A percentile compares a stretch with the other conserved stretches of the same genome.
These are phyloP conservation scores for Acridotheres tristis DNA, from an alignment of 2,797 vertebrate species.

Conservation along the genomic window DNA sequence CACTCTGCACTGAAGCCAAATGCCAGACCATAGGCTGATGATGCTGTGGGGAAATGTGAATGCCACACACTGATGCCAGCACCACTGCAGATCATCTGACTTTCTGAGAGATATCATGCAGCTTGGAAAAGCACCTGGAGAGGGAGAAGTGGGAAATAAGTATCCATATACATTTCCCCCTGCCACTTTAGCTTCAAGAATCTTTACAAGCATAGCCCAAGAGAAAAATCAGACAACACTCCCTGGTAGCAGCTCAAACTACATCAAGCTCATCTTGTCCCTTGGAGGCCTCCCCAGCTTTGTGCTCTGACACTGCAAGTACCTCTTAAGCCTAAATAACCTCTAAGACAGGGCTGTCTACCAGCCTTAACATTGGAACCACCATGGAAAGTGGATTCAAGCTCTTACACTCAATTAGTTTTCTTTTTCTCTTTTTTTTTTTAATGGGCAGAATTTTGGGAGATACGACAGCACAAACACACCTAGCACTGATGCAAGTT, in stretches of 20 bases:
- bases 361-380: not conserved
- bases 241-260: not conserved
- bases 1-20: not conserved
- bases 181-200: rapidly evolving
- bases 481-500: not conserved
- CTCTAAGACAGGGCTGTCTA: not conserved
- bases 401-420: not conserved
- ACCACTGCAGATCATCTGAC: rapidly evolving
- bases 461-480: not conserved
- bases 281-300: not conserved
- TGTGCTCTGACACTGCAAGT: not conserved
- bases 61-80: rapidly evolving
- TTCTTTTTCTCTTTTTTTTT: not conserved
- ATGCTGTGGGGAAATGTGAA: not conserved
- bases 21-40: not conserved
- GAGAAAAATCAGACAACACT: not conserved
- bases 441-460: not conserved
- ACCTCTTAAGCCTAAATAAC: not conserved
- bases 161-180: not conserved
- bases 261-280: not conserved
- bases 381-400: not conserved
- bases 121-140: not conserved
- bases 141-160: not conserved
- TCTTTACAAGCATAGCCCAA: not conserved
- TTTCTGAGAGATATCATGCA: not conserved